Percentiles rank a stretch among this genome's conserved stretches.
Evolutionary conservation across 2,888 invertebrate species (phyloP).

Genomic region (Catocala fraxini): DNA sequence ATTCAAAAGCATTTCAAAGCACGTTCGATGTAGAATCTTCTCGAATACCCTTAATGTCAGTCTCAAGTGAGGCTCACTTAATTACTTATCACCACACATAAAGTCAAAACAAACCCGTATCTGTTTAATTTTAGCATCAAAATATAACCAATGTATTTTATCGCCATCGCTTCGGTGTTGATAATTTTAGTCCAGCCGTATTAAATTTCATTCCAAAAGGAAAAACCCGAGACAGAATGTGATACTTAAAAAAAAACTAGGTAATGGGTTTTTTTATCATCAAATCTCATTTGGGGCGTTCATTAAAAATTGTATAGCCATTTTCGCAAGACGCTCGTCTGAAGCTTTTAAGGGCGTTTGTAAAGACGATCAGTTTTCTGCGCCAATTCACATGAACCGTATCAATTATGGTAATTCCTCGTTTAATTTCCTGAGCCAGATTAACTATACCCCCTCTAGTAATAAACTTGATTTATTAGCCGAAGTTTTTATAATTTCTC

Average conservation of each 20-base stretch:
- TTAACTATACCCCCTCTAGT: conserved; percentile 77
- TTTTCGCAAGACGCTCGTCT: conserved; percentile 58
- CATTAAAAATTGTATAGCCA: conserved; percentile 65
- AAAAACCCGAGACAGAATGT: conserved; percentile 24
- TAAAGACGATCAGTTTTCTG: conserved; percentile 81
- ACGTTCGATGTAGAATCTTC: background rate
- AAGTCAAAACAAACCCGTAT: conserved; percentile 23
- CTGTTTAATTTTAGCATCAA: conserved; percentile 37
- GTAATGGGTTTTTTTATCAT: conserved; percentile 59
- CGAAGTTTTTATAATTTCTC: conserved; percentile 69
- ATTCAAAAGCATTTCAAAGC: too few species aligned
- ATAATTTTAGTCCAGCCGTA: conserved; percentile 35
- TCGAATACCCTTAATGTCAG: conserved; percentile 18
- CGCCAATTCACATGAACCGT: conserved; percentile 79
- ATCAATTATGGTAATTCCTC: conserved; percentile 86
- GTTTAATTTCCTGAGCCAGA: conserved; percentile 85
- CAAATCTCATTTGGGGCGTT: conserved; percentile 64
- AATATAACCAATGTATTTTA: conserved; percentile 40
- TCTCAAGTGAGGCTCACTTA: conserved; percentile 26
- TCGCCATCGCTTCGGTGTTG: conserved; percentile 31
- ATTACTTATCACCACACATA: conserved; percentile 32
- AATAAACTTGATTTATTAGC: conserved; percentile 83
- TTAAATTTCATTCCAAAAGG: conserved; percentile 36
- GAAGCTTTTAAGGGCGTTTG: conserved; percentile 50
- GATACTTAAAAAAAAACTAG: conserved; percentile 40